phyloP scores from a whole-genome alignment of 1,140 invertebrate species.

The Rhizoglyphus robini region DNA sequence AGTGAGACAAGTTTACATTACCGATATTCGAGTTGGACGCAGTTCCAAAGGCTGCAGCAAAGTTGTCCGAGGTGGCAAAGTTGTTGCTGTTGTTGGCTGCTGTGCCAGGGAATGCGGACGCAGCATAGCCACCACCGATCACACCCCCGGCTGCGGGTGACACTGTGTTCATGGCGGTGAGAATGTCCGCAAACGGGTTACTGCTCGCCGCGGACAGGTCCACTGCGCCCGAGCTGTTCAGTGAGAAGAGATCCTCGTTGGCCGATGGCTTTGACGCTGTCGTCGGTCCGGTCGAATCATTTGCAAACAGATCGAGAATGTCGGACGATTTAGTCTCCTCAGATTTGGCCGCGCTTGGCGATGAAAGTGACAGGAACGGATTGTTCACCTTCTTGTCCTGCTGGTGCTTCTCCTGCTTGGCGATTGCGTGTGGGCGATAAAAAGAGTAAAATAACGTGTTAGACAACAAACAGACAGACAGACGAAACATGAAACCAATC shows the following conservation, averaged over 20 bases:
- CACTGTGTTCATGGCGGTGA: conserved; percentile 17
- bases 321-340: not conserved
- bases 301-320: not conserved
- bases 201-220: conserved; percentile 59
- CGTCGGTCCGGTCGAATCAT: not conserved
- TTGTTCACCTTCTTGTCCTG: conserved; percentile 35
- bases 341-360: not conserved
- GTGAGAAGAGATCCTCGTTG: conserved; percentile 23
- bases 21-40: conserved; percentile 8
- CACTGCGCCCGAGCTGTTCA: not conserved
- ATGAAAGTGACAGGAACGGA: conserved; percentile 6
- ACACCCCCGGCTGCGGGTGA: too few relatives aligned
- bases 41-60: conserved; percentile 20
- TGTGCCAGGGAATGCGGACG: too few relatives aligned
- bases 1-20: conserved; percentile 3
- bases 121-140: too few relatives aligned
- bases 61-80: conserved; percentile 18
- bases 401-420: conserved; percentile 18
- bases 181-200: conserved; percentile 26
- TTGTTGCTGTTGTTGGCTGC: not conserved
- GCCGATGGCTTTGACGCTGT: not conserved
- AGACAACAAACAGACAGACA: not conserved
- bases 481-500: not conserved
- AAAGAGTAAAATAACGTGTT: not conserved
- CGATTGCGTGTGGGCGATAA: not conserved